A percentile compares a stretch with the other conserved stretches of the same genome.
phyloP scores from a whole-genome alignment of 2,888 invertebrate species.

The Hetaerina titia region DNA sequence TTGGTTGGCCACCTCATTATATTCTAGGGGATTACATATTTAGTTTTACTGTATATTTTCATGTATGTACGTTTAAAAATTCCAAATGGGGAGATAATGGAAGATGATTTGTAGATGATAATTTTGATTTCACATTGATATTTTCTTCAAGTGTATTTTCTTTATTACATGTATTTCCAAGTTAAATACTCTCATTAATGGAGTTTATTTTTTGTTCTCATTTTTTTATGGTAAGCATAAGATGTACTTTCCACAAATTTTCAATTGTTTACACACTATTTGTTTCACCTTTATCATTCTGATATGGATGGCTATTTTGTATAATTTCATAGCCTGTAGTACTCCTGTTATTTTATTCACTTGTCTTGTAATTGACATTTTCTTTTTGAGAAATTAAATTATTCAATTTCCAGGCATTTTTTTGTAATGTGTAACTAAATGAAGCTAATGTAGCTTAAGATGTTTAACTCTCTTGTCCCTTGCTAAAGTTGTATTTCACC shows the following conservation, averaged over 20 bases:
- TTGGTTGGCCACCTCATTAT: constrained; percentile 14
- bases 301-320: constrained; percentile 6
- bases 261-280: neutral
- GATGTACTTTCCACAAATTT: neutral
- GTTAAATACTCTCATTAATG: neutral
- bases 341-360: neutral
- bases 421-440: neutral
- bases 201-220: neutral
- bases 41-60: neutral
- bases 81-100: neutral
- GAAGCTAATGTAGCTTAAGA: no score
- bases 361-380: constrained; percentile 22
- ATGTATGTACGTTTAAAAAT: constrained; percentile 1
- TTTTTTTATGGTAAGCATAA: neutral
- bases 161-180: neutral
- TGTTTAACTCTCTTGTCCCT: no score
- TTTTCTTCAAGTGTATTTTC: neutral
- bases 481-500: no score
- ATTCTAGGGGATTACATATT: constrained; percentile 10
- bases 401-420: neutral
- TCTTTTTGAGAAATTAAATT: constrained; percentile 11
- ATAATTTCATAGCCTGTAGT: constrained; percentile 31
- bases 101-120: neutral
- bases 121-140: neutral
- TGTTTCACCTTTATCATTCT: constrained; percentile 9